These are phyloP conservation scores for Morone chrysops DNA, from an alignment of 2,113 vertebrate genomes.

Conservation along the genomic window DNA sequence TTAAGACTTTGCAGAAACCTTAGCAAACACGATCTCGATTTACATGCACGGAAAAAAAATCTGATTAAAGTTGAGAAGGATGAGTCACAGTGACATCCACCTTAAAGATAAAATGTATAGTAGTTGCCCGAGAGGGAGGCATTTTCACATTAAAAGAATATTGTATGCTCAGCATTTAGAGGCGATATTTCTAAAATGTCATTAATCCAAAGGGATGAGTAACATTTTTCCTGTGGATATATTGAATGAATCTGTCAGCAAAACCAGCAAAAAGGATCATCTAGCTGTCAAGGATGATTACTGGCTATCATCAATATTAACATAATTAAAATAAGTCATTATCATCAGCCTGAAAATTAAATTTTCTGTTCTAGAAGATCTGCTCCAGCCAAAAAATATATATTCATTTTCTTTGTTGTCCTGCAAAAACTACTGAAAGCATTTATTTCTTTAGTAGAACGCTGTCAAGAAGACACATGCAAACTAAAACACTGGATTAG, in stretches of 20 bases:
- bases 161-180: constrained; percentile 13
- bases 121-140: neutral
- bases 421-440: neutral
- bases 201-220: constrained; percentile 20
- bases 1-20: constrained; percentile 2
- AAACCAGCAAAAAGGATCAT: neutral
- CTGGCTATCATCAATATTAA: constrained; percentile 8
- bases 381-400: neutral
- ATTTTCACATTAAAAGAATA: constrained; percentile 16
- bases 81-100: constrained; percentile 3
- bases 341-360: neutral
- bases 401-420: neutral
- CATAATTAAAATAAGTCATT: neutral
- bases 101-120: neutral
- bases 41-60: neutral
- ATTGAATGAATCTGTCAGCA: neutral
- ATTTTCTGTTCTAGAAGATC: neutral
- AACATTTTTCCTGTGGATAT: neutral
- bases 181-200: neutral
- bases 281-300: constrained; percentile 3
- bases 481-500: neutral
- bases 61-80: neutral
- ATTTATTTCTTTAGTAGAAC: neutral
- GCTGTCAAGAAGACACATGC: constrained; percentile 22
- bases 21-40: neutral